phyloP scores from a whole-genome alignment of 2,888 invertebrate species.

The Agonopterix alstromeriana region DNA sequence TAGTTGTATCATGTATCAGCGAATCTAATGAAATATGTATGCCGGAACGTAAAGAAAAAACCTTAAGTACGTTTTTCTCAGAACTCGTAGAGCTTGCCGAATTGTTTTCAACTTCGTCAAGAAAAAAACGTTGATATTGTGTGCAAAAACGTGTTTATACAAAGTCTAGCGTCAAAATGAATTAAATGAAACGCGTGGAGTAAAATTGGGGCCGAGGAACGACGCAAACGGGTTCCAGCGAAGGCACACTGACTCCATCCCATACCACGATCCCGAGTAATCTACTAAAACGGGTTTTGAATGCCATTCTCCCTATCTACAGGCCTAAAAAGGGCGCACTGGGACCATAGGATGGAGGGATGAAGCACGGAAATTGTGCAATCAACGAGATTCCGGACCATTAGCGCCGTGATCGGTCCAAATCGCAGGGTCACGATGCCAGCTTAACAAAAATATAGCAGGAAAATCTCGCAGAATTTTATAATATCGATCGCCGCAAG shows the following conservation, averaged over 20 bases:
- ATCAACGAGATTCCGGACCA: constrained; percentile 36
- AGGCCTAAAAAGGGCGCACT: constrained; percentile 23
- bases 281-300: constrained; percentile 10
- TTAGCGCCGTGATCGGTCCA: constrained; percentile 19
- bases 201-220: not conserved
- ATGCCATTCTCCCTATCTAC: constrained; percentile 9
- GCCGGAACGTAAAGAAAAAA: constrained; percentile 25
- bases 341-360: constrained; percentile 16
- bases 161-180: not conserved
- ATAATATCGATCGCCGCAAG: constrained; percentile 1
- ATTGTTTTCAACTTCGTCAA: not conserved
- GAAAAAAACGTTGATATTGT: not conserved
- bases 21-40: constrained; percentile 40
- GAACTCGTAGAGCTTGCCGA: constrained; percentile 4
- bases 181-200: not conserved
- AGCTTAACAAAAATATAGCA: constrained; percentile 7
- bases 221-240: not conserved
- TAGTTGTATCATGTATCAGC: constrained; percentile 25
- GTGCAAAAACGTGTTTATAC: not conserved
- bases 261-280: constrained; percentile 3
- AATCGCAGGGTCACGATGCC: constrained; percentile 13
- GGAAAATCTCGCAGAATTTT: constrained; percentile 6
- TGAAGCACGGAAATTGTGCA: constrained; percentile 33
- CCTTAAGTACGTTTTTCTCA: constrained; percentile 12
- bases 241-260: not conserved